Percentiles rank a stretch among this genome's conserved stretches.
phyloP scores from a whole-genome alignment of 2,797 vertebrate genomes.

The Rallus crepitans region DNA sequence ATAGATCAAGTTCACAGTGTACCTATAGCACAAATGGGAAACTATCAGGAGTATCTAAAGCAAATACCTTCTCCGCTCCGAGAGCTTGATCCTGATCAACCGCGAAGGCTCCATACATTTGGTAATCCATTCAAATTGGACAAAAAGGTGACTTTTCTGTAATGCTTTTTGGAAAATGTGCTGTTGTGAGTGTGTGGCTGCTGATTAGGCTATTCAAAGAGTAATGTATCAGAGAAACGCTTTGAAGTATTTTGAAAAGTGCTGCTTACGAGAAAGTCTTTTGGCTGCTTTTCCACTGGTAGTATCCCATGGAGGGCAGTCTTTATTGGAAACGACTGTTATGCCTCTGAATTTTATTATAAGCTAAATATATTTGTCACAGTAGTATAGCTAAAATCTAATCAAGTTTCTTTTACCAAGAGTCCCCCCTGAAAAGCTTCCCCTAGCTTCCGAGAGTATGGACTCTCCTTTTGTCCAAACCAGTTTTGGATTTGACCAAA shows the following conservation, averaged over 20 bases:
- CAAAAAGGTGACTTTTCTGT: constrained; percentile 81
- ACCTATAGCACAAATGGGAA: constrained; percentile 87
- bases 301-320: background rate
- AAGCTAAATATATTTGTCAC: background rate
- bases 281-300: background rate
- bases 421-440: background rate
- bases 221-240: background rate
- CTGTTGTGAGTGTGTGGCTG: background rate
- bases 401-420: background rate
- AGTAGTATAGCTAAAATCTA: background rate
- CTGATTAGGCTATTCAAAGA: background rate
- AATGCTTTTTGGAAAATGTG: background rate
- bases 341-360: background rate
- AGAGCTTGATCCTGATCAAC: constrained; percentile 85
- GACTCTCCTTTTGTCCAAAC: background rate
- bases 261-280: background rate
- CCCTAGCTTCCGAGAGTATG: background rate
- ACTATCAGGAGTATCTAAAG: constrained; percentile 86
- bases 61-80: constrained; percentile 82
- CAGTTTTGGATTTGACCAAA: background rate
- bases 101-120: constrained; percentile 85
- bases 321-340: background rate
- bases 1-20: constrained; percentile 86
- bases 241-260: background rate
- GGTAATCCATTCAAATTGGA: constrained; percentile 87